Evolutionary conservation across 2,797 vertebrate genomes (phyloP).

Genomic region (Leuciscus waleckii): DNA sequence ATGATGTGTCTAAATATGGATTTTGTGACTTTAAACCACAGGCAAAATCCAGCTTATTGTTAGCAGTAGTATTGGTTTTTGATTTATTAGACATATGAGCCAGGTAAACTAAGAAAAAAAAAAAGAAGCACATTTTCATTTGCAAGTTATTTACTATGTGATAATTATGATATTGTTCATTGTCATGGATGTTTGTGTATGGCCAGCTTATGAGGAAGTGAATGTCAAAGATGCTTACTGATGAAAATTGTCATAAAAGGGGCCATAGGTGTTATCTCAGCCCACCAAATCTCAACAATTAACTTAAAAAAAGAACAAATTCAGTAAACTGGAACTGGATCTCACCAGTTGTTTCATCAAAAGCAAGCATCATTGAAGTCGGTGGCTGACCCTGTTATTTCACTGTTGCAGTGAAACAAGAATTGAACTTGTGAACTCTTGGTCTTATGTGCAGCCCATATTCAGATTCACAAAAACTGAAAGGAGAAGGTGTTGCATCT

Average conservation of each 20-base stretch:
- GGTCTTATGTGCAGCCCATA: not conserved
- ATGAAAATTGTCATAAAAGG: not conserved
- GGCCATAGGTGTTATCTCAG: not conserved
- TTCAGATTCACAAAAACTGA: not conserved
- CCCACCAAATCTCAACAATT: not conserved
- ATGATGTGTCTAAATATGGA: not conserved
- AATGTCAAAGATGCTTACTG: not conserved
- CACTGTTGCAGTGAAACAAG: not conserved
- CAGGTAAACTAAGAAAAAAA: not conserved
- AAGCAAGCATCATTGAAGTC: not conserved
- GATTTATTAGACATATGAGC: not conserved
- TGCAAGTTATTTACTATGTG: not conserved
- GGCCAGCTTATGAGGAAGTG: not conserved
- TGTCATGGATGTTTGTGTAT: not conserved
- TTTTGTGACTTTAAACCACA: conserved; percentile 2
- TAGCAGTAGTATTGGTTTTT: not conserved
- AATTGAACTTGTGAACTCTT: not conserved
- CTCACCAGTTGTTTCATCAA: not conserved
- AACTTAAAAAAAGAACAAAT: not conserved
- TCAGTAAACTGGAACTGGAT: not conserved
- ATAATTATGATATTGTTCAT: not conserved
- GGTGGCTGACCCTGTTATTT: not conserved
- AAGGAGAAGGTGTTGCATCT: not conserved
- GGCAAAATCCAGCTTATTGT: not conserved
- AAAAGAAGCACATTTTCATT: no score